Evolutionary conservation across 2,797 vertebrate species (phyloP), one percentile per base, ranked within the genome.

Genomic region (Arctocebus calabarensis): DNA sequence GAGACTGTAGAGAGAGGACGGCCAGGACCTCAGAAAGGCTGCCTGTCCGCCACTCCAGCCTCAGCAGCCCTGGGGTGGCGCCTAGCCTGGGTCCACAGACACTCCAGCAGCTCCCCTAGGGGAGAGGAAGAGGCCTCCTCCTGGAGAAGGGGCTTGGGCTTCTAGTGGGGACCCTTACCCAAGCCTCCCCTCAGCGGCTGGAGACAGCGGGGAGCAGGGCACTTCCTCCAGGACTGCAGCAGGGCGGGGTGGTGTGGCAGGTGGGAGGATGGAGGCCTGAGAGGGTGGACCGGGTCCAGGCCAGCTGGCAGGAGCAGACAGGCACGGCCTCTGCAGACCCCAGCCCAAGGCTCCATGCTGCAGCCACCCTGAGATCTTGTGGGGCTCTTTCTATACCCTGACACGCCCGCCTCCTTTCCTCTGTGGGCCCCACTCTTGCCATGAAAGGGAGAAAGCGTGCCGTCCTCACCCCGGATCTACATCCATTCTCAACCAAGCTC

Each of bases 1-100:
- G 99, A 45, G 99, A 99, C 99, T 99, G 98, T 12, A 23, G 88
- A 96, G 85, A 96, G n/a, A 97, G n/a, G 59, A 34, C 12, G 55
- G 52, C 29, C 90, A 85, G 96, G 90, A 89, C 12, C 90, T 88
- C 78, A 90, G n/a, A 71, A 27, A 83, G 75, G 2, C 19, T 40
- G 13, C 45, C 64, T 77, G 45, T 95, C 90, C 9, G 52, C 22
- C 62, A 5, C 0, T 0, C 2, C 27, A 29, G 20, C 45, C 32
- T 66, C 25, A 11, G 52, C 32, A 52, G 20, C 20, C 73, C 70
- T 23, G 19, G 3, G 14, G 61, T 10, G 14, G 34, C 1, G 22
- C 64, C 16, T 27, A 32, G 7, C 75, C 43, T 37, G 22, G 19
- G 32, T 32, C 45, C 10, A 57, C 1, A 0, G 84, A 23, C 75